Percentiles rank a stretch among this genome's conserved stretches.
phyloP scores from a whole-genome alignment of 2,888 invertebrate species.

The Leucoma salicis region DNA sequence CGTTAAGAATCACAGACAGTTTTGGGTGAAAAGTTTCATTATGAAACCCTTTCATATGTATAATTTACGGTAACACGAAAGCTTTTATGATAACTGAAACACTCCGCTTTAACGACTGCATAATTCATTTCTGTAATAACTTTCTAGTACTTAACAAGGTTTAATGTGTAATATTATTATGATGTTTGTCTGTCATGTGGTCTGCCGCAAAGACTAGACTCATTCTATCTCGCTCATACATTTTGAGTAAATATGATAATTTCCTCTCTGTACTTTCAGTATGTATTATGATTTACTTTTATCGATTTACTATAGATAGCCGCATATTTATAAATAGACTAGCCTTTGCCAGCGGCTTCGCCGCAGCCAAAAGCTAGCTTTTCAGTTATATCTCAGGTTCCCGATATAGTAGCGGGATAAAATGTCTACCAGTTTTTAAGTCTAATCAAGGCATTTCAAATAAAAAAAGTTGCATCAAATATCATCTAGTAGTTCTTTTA shows the following conservation, averaged over 20 bases:
- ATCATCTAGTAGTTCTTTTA: too few relatives aligned
- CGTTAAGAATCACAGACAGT: conserved; percentile 50
- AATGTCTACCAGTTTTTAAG: too few relatives aligned
- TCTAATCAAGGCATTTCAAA: too few relatives aligned
- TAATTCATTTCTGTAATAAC: conserved; percentile 1
- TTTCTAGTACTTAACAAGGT: neutral
- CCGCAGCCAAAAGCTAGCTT: too few relatives aligned
- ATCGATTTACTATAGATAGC: too few relatives aligned
- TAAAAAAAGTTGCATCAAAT: too few relatives aligned
- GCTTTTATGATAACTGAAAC: conserved; percentile 3
- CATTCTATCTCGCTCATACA: conserved; percentile 5
- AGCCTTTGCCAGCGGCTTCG: too few relatives aligned
- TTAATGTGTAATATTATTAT: neutral
- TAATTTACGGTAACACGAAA: conserved; percentile 6
- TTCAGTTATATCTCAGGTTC: too few relatives aligned
- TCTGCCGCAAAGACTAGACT: conserved; percentile 7
- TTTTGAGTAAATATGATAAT: neutral
- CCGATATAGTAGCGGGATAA: too few relatives aligned
- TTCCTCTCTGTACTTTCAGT: too few relatives aligned
- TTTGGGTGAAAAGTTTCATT: conserved; percentile 30
- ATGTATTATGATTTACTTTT: too few relatives aligned
- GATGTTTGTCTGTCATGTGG: conserved; percentile 1
- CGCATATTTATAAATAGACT: too few relatives aligned
- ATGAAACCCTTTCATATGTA: conserved; percentile 8
- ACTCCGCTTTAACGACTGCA: neutral